Percentiles rank a stretch among this genome's conserved stretches.
Conservation (phyloP, 2,888 invertebrate species). For the Plebejus argus region DNA sequence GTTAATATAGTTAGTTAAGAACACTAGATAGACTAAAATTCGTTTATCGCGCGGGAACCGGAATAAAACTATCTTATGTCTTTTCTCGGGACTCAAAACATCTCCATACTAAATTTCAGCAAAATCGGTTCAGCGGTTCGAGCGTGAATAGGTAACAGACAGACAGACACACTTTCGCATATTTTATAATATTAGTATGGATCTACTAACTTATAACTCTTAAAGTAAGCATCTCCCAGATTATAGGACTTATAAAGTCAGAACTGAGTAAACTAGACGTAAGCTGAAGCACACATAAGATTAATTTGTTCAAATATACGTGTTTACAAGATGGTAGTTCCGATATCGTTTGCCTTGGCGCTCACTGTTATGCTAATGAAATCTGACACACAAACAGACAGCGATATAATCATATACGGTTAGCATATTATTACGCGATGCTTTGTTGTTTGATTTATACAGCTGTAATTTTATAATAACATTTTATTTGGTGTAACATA, state of each 20-base stretch:
- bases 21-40: no score
- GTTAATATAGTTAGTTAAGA: no score
- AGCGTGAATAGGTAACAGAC: no score
- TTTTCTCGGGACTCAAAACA: no score
- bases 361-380: constrained; percentile 71
- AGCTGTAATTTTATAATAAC: neutral
- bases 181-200: no score
- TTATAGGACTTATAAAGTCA: constrained; percentile 1
- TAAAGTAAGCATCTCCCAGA: neutral
- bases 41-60: no score
- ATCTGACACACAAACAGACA: constrained; percentile 57
- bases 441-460: constrained; percentile 19
- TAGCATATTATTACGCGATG: constrained; percentile 11
- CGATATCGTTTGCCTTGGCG: constrained; percentile 68
- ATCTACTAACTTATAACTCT: neutral
- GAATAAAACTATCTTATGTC: no score
- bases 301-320: constrained; percentile 49
- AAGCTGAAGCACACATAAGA: constrained; percentile 3
- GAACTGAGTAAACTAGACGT: no score
- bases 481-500: neutral
- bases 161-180: no score
- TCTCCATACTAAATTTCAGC: no score
- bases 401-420: constrained; percentile 20
- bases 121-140: no score
- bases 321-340: constrained; percentile 75